Evolutionary conservation across 2,888 invertebrate genomes (phyloP).

Genomic region (Drosophila flavopinicola): DNA sequence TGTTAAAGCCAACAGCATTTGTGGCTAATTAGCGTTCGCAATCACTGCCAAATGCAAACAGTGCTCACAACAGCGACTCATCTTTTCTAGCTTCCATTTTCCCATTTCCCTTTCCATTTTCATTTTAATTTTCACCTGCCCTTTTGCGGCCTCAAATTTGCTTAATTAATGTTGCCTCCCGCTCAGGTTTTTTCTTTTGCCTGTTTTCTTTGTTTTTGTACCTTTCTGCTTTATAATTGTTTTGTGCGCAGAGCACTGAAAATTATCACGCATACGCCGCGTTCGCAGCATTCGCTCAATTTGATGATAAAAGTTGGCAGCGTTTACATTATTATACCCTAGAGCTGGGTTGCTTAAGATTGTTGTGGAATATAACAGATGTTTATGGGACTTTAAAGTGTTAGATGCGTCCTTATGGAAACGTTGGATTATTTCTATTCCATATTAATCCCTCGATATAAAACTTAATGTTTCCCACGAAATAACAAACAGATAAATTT

Average conservation of each 20-base stretch:
- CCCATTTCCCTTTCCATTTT: not conserved
- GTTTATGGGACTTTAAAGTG: too few relatives aligned
- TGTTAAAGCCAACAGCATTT: slow-evolving; percentile 30
- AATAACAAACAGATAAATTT: too few relatives aligned
- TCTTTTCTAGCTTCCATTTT: slow-evolving; percentile 1
- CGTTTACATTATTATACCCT: slow-evolving; percentile 23
- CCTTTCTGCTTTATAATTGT: slow-evolving; percentile 19
- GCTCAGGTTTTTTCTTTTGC: slow-evolving; percentile 2
- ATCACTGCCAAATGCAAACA: slow-evolving; percentile 47
- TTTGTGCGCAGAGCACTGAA: slow-evolving; percentile 14
- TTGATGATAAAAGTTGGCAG: slow-evolving; percentile 61
- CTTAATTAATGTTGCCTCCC: slow-evolving; percentile 51
- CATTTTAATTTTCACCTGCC: too few relatives aligned
- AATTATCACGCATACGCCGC: slow-evolving; percentile 49
- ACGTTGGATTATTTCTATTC: too few relatives aligned
- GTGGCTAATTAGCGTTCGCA: slow-evolving; percentile 55
- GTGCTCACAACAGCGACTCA: slow-evolving; percentile 2
- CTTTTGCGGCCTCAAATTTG: slow-evolving; percentile 29
- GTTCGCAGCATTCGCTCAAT: slow-evolving; percentile 31
- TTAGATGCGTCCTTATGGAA: too few relatives aligned
- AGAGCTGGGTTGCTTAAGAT: not conserved
- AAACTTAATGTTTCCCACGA: too few relatives aligned
- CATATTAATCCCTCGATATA: too few relatives aligned
- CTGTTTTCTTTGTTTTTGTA: slow-evolving; percentile 7
- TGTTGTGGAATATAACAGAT: too few relatives aligned